Percentiles rank a stretch among this genome's conserved stretches.
phyloP scores from a whole-genome alignment of 2,797 vertebrate genomes.

The Sebastes baramenuke region DNA sequence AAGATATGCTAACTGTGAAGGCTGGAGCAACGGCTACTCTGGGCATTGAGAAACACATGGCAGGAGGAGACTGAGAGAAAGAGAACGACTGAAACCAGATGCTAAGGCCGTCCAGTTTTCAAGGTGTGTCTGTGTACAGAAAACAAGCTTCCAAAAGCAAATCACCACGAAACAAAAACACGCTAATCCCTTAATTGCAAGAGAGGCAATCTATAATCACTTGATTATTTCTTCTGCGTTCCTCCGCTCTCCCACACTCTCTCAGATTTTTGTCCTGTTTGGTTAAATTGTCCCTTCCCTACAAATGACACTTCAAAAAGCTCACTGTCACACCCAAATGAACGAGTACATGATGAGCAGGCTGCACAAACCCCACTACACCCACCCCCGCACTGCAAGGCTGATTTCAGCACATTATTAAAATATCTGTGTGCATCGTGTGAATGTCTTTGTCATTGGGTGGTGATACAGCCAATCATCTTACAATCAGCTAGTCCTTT shows the following conservation, averaged over 20 bases:
- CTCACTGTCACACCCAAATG: slow-evolving; percentile 34
- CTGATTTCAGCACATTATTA: slow-evolving; percentile 45
- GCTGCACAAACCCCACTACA: slow-evolving; percentile 13
- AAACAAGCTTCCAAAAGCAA: slow-evolving; percentile 25
- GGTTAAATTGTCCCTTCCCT: slow-evolving; percentile 22
- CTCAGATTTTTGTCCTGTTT: background rate
- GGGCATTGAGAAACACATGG: background rate
- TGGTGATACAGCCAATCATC: slow-evolving; percentile 59
- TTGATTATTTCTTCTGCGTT: slow-evolving; percentile 39
- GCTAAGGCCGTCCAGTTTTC: slow-evolving; percentile 6
- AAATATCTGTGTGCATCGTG: slow-evolving; percentile 27
- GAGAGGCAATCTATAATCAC: slow-evolving; percentile 51
- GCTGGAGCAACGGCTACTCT: background rate
- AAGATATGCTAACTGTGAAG: slow-evolving; percentile 44
- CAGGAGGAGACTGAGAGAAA: background rate
- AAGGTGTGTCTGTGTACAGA: slow-evolving; percentile 25
- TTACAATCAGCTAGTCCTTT: slow-evolving; percentile 62
- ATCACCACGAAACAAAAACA: slow-evolving; percentile 23
- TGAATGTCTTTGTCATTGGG: slow-evolving; percentile 38
- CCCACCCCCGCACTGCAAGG: slow-evolving; percentile 3
- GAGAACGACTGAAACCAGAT: background rate
- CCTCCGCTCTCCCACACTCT: background rate
- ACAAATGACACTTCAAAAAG: slow-evolving; percentile 40
- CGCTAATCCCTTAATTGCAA: slow-evolving; percentile 44
- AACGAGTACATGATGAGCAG: slow-evolving; percentile 19